Evolutionary conservation across 2,113 vertebrate species (phyloP), one percentile per base, ranked within the genome.

Genomic region (Cervus canadensis): DNA sequence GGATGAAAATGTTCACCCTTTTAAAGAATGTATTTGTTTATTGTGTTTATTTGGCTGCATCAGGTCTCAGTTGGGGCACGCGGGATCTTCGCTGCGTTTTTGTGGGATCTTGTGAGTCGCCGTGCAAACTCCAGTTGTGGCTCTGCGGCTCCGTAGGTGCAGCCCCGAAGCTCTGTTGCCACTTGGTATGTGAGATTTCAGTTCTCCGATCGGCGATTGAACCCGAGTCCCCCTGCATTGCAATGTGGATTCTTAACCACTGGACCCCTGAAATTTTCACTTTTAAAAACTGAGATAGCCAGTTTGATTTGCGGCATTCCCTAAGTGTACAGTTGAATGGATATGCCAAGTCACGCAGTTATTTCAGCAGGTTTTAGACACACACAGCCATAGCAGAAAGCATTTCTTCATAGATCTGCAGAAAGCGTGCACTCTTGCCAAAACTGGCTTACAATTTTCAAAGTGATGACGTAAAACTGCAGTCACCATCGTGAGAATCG

Each of bases 41-140:
- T 12, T 74, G n/a, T 40, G 36, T 74, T 74, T 23, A 13, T 21
- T 6, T 40, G 67, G 67, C 67, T 74, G 19, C 67, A 23, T 25
- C 67, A 13, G n/a, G 67, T 74, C 67, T 40, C 21, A 1, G 67
- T 25, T 36, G 67, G 67, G 67, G 36, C 67, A 40, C 67, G 12
- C 10, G 1, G 36, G n/a, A 1, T 40, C 10, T 40, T 23, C 1
- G 19, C n/a, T 2, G n/a, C n/a, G 2, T 40, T 23, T 40, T 19
- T 40, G 17, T 3, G 67, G 67, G 67, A 40, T 23, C 67, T 74
- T 40, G 10, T 40, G 67, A 13, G 67, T 71, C 67, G 0, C n/a
- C 12, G n/a, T 71, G 17, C 64, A 21, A 36, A 36, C 64, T 11
- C 64, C 0, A 10, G 3, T 0, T 36, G n/a, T 2, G 64, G 64